Evolutionary conservation across 2,113 vertebrate genomes (phyloP), one percentile per base, ranked within the genome.

Genomic region (Suncus etruscus): DNA sequence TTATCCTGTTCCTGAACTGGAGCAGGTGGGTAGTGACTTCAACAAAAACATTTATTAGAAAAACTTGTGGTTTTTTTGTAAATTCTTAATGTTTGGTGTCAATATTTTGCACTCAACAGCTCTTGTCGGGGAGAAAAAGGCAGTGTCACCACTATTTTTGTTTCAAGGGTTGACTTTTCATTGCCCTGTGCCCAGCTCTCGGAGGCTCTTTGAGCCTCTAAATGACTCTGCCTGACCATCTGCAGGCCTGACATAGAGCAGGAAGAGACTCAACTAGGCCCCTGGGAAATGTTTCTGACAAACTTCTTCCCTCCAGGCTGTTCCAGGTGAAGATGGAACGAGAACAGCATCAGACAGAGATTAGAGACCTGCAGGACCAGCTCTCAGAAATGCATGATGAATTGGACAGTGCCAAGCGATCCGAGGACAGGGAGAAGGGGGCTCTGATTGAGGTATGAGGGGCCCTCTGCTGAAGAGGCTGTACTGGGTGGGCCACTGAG

Each of bases 351-450:
- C 99, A 99, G 98, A 99, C 98, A 0, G 99, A 99, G 97, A 99
- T 99, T 97, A 97, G 99, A 95, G 99, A 99, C 96, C 98, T 99
- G 96, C 99, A 99, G 96, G 99, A 99, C 91, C 99, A 99, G 96
- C 98, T 99, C 70, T 99, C 99, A 0, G 99, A 99, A 97, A 99
- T 99, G 99, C 99, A 99, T 0, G 99, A 99, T 58, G 99, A 99
- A 94, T 97, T 99, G 31, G 99, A 99, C 96, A 95, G 95, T 0
- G 98, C 99, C 72, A 99, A 99, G 95, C 98, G 95, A 50, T 96
- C 97, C 0, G 98, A 99, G 90, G 98, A 98, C 83, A 92, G 96
- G 48, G 99, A 99, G 95, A 99, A 98, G 89, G 98, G 98, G 74
- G 94, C 97, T 81, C 97, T 99, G 25, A 97, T 99, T 87, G 98